Evolutionary conservation across 1,140 invertebrate genomes (phyloP), one percentile per base, ranked within the genome.

Genomic region (Drosophila jambulina): DNA sequence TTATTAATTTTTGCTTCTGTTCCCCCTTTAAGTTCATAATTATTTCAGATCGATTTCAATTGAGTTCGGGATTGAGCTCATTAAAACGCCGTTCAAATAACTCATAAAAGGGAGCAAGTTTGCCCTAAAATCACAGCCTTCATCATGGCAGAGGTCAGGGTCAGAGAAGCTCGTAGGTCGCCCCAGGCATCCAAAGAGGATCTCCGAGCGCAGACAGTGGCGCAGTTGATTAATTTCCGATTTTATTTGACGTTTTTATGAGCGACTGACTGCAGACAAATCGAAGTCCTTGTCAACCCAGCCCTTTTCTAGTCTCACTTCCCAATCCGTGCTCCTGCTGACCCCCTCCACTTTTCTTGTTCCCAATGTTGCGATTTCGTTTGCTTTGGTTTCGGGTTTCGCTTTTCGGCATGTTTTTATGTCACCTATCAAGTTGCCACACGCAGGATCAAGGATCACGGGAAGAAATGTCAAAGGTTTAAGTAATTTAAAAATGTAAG

Each of bases 191-290:
- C 8, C 9, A 17, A 38, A 25, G 34, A 9, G 21, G 17, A 34
- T 62, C n/a, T 62, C 21, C 19, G 67, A 19, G 49, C 32, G 43
- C 46, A 70, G 56, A 61, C 25, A 70, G 57, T 62, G 62, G 48
- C 43, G 34, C 63, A 72, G 77, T 84, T 84, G 81, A 84, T 84
- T 84, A 84, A 84, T 84, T 84, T 48, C 48, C 72, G 13, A 67
- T 84, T 84, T 84, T 84, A 84, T 84, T 84, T 84, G 81, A 67
- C 77, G 56, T 72, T 84, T 84, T 84, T 84, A 84, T 84, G 67
- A 80, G 57, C 67, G 19, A 6, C 15, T 23, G 68, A 76, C 67
- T 76, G 65, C 64, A 68, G 58, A 45, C 36, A 40, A 8, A n/a
- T n/a, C n/a, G n/a, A 12, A 21, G 19, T 53, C 49, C 29, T 21